A percentile compares a stretch with the other conserved stretches of the same genome.
These are phyloP conservation scores for Bolinopsis microptera DNA, from an alignment of 37 sponge, comb jelly and placozoan species.

Conservation along the genomic window DNA sequence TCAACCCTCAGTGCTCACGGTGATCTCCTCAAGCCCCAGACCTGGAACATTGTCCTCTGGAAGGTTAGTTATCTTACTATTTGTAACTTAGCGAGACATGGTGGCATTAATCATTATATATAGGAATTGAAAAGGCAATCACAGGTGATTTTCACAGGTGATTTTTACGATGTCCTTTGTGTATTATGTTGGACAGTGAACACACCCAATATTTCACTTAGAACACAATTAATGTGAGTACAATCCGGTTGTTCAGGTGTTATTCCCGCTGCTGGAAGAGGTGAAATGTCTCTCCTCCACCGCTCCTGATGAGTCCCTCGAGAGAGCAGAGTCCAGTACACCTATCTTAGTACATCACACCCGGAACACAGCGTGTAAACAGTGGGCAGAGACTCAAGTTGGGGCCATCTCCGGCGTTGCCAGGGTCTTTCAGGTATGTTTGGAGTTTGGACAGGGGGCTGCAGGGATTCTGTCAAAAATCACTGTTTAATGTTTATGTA, in stretches of 20 bases:
- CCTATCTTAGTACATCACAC: conserved; percentile 88
- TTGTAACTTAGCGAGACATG: too few relatives aligned
- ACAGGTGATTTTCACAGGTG: too few relatives aligned
- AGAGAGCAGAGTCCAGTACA: neutral
- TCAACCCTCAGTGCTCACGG: conserved; percentile 91
- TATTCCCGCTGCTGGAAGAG: conserved; percentile 83
- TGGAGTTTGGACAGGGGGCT: too few relatives aligned
- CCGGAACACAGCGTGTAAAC: conserved; percentile 91
- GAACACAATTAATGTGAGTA: too few relatives aligned
- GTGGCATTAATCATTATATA: too few relatives aligned
- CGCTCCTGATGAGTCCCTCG: conserved; percentile 68
- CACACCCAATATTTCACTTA: too few relatives aligned
- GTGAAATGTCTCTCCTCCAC: conserved; percentile 72
- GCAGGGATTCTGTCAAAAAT: too few relatives aligned
- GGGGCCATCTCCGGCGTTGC: neutral
- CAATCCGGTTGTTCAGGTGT: conserved; percentile 76
- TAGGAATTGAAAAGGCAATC: too few relatives aligned
- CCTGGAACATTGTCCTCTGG: conserved; percentile 90
- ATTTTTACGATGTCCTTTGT: too few relatives aligned
- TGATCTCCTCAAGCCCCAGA: conserved; percentile 70
- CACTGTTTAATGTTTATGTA: too few relatives aligned
- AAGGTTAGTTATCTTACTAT: conserved; percentile 81
- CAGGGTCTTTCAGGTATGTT: neutral
- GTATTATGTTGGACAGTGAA: too few relatives aligned
- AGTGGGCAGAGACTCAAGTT: conserved; percentile 94